A percentile compares a stretch with the other conserved stretches of the same genome.
phyloP scores from a whole-genome alignment of 2,888 invertebrate species.

The Hymenopus coronatus region DNA sequence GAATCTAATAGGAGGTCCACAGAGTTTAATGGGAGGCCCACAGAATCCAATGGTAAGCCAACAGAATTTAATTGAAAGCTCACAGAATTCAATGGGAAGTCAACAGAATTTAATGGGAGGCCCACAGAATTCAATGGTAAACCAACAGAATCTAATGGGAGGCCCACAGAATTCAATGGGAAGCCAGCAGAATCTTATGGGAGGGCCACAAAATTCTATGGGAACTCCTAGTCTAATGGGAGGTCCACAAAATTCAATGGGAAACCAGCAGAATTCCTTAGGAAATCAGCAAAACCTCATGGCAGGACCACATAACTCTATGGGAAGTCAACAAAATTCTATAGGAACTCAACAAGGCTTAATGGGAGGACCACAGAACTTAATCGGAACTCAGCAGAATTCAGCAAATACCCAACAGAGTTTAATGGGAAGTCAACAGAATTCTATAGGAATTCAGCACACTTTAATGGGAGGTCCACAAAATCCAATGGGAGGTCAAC shows the following conservation, averaged over 20 bases:
- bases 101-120: not conserved
- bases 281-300: not conserved
- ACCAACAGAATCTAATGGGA: not conserved
- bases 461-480: not conserved
- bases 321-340: not conserved
- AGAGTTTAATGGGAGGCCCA: not conserved
- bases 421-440: not conserved
- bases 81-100: not conserved
- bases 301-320: not conserved
- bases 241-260: not conserved
- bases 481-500: not conserved
- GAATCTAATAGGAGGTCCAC: not conserved
- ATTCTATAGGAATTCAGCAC: not conserved
- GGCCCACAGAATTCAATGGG: not conserved
- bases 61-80: not conserved
- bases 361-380: not conserved
- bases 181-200: not conserved
- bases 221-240: not conserved
- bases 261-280: not conserved
- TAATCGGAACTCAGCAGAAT: not conserved
- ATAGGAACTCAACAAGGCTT: not conserved
- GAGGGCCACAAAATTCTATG: constrained; percentile 7
- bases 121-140: constrained; percentile 1
- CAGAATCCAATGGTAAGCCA: not conserved
- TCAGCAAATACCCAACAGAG: not conserved